Base-by-base conservation (phyloP, 2,797 vertebrate species). In the Myripristis jacobus region DNA sequence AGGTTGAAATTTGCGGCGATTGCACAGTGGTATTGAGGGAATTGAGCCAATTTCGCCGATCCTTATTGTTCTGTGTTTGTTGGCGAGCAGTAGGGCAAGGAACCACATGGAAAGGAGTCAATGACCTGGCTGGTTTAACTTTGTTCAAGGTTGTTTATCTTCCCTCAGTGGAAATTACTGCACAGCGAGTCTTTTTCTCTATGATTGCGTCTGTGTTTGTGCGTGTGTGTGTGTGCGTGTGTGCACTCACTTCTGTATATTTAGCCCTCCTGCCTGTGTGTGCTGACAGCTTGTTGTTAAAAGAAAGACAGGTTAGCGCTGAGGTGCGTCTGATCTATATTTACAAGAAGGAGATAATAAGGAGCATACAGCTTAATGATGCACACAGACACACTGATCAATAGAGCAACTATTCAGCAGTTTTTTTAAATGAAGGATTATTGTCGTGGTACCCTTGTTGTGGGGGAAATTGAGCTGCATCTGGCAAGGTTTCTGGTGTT, bases 351-450 rank as follows among this genome's bases (percentile, higher is more conserved):
- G 47, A 52, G 66, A 74, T 70, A 80, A 77, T 62, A 71, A 52
- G 58, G 15, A 47, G 36, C 0, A 1, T 46, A 58, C 43, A 61
- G 59, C 46, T 65, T 81, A 79, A 88, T 81, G 65, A 89, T 77
- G 75, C 72, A 60, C 58, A 4, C 38, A 18, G 63, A 83, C 59
- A 21, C 41, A 11, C 31, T 19, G 60, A 87, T 89, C 73, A 74
- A 88, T 89, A 56, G 70, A 11, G 44, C 55, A 24, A 18, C 73
- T 63, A 44, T 70, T 83, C 78, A 79, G 75, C 80, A 29, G 31
- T 62, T 85, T 78, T 75, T 79, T 41, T 29, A 3, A 85, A 79
- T 84, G 59, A 83, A 67, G 46, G 55, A 70, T 74, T 64, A 66
- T 63, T 72, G 51, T 74, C 25, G 53, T 31, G 0, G 0, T 22